These are phyloP conservation scores for Neodiprion fabricii DNA, from an alignment of 1,140 invertebrate genomes.

Conservation along the genomic window DNA sequence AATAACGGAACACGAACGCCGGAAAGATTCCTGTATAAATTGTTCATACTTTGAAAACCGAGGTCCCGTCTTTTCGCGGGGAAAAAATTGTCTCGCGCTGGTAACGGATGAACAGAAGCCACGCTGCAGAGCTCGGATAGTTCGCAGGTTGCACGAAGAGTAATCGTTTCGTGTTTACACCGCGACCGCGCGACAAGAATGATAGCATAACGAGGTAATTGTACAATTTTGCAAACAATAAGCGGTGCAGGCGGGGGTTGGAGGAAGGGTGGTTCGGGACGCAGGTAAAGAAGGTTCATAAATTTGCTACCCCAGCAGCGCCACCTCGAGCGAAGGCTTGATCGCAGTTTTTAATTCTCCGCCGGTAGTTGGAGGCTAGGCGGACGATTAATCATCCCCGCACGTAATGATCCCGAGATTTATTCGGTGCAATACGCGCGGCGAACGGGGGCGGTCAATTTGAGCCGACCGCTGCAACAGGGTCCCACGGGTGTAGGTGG, in stretches of 20 bases:
- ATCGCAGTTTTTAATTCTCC: not conserved
- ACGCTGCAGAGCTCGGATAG: no score
- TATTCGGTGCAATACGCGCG: not conserved
- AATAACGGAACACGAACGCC: no score
- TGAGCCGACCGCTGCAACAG: not conserved
- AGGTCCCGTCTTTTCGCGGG: not conserved
- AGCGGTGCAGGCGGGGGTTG: not conserved
- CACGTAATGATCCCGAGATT: not conserved
- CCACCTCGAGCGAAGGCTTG: not conserved
- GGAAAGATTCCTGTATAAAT: no score
- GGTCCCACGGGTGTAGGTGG: no score
- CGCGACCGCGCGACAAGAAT: not conserved
- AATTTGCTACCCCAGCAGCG: no score
- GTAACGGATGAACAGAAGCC: no score
- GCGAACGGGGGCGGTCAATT: not conserved
- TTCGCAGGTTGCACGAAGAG: not conserved
- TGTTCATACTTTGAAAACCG: no score
- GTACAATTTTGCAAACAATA: constrained; percentile 1
- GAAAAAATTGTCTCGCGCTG: not conserved
- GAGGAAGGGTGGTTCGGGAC: no score
- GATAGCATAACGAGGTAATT: not conserved
- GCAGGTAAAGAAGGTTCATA: no score
- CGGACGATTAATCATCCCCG: not conserved
- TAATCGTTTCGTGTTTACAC: not conserved
- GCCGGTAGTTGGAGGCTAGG: not conserved